Evolutionary conservation across 1,140 invertebrate genomes (phyloP).

Genomic region (Olivierus martensii): DNA sequence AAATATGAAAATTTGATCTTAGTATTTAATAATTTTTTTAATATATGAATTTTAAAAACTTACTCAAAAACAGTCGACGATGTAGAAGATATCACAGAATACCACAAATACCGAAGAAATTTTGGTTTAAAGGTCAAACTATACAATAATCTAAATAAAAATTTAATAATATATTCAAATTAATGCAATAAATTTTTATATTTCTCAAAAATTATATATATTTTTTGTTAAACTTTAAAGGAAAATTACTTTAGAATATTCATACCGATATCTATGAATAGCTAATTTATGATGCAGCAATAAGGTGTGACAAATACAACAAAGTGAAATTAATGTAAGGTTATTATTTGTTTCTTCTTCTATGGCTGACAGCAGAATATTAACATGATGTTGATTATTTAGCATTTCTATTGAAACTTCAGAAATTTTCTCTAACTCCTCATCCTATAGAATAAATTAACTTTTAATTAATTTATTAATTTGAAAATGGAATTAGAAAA

Average conservation of each 20-base stretch:
- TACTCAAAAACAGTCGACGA: conserved; percentile 43
- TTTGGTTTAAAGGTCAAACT: conserved; percentile 67
- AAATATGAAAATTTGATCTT: too few relatives aligned
- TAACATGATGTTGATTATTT: conserved; percentile 48
- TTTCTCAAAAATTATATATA: too few relatives aligned
- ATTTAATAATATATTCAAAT: too few relatives aligned
- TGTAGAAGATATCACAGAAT: conserved; percentile 33
- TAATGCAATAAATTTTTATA: too few relatives aligned
- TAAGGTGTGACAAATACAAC: conserved; percentile 60
- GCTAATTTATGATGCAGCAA: conserved; percentile 9
- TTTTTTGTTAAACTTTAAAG: too few relatives aligned
- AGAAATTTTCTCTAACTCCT: not conserved
- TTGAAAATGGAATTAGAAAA: too few relatives aligned
- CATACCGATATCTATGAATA: conserved; percentile 26
- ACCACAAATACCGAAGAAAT: conserved; percentile 70
- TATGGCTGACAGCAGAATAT: conserved; percentile 39
- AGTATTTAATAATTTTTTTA: too few relatives aligned
- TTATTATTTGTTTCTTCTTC: conserved; percentile 14
- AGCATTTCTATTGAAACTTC: conserved; percentile 43
- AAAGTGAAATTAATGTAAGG: conserved; percentile 39
- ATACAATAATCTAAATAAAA: conserved; percentile 44
- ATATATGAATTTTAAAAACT: too few relatives aligned
- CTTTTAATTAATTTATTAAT: too few relatives aligned
- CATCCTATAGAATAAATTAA: too few relatives aligned
- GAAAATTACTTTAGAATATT: too few relatives aligned